These are phyloP conservation scores for Brachyistius frenatus DNA, from an alignment of 2,113 vertebrate species.

Conservation along the genomic window DNA sequence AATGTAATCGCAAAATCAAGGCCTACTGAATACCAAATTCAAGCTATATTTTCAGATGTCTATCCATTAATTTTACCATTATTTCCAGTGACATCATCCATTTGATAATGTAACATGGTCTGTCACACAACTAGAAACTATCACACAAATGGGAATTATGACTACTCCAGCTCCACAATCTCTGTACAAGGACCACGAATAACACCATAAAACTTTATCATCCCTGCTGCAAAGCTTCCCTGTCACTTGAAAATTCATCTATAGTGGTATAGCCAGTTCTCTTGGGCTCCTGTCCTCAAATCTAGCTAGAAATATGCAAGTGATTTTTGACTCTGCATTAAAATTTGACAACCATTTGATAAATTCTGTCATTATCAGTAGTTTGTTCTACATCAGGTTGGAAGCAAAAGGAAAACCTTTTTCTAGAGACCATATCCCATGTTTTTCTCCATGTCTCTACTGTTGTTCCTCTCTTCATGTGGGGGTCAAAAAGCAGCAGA, in stretches of 20 bases:
- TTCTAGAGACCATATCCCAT: background rate
- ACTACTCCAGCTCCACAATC: background rate
- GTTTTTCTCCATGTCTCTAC: no score
- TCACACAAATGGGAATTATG: background rate
- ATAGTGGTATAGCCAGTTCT: no score
- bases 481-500: background rate
- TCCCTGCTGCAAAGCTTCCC: constrained; percentile 2
- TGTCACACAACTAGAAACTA: background rate
- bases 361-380: background rate
- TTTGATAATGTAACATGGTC: no score
- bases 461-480: no score
- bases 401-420: no score
- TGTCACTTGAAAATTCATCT: background rate
- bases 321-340: no score
- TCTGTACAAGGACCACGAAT: background rate
- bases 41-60: background rate
- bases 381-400: no score
- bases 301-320: no score
- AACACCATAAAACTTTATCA: background rate
- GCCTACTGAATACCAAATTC: background rate
- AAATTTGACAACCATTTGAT: background rate
- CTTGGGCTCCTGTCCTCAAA: background rate
- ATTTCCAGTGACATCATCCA: no score
- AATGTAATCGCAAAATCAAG: background rate
- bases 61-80: background rate